Conservation (phyloP, 2,797 vertebrate genomes). For the Poeciliopsis infans region DNA sequence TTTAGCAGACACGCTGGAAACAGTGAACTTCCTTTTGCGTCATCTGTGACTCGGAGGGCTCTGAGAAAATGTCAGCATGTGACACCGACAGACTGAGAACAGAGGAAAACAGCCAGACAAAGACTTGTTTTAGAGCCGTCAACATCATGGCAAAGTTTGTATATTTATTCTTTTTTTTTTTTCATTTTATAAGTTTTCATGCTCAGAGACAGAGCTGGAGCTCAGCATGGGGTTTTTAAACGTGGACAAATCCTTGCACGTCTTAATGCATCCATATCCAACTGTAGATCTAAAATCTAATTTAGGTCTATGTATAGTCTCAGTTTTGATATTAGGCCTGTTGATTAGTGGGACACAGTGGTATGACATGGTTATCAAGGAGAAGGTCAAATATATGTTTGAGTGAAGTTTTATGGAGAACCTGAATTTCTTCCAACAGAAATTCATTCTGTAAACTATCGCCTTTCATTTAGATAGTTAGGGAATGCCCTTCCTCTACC, state of each 20-base stretch:
- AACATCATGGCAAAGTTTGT: background rate
- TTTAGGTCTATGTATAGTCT: background rate
- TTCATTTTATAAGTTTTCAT: background rate
- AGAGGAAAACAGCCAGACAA: background rate
- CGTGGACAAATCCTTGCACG: background rate
- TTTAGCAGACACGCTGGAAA: background rate
- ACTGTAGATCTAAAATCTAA: background rate
- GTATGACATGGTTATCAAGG: background rate
- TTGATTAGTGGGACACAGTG: background rate
- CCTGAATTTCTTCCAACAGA: background rate
- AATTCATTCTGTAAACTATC: background rate
- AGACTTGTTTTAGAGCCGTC: background rate
- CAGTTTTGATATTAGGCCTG: background rate
- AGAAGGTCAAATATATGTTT: background rate
- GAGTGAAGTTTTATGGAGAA: background rate
- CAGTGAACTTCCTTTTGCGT: background rate
- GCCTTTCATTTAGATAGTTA: background rate
- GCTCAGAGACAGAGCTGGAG: background rate
- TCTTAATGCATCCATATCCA: background rate
- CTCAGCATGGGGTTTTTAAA: background rate
- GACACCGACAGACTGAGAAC: background rate
- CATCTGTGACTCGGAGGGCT: background rate
- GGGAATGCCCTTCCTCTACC: slow-evolving; percentile 37
- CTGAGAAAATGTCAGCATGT: slow-evolving; percentile 8
- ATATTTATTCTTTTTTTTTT: background rate